Evolutionary conservation across 1,140 invertebrate species (phyloP), one percentile per base, ranked within the genome.

Genomic region (Cardiocondyla obscurior): DNA sequence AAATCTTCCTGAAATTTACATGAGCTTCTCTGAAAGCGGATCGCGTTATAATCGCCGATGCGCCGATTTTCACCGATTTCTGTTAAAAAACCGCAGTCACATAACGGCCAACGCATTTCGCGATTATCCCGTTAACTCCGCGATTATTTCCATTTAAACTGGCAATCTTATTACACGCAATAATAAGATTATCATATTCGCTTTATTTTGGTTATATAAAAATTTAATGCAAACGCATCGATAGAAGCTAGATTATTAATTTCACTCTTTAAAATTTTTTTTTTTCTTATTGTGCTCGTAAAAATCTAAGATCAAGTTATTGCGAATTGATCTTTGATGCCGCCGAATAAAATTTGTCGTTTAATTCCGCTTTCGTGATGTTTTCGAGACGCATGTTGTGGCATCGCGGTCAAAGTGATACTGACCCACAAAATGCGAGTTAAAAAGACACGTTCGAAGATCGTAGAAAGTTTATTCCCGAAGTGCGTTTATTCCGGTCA

Each of bases 1-100:
- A 67, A 42, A 84, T 88, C 82, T 87, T 84, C 39, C 74, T 87
- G 82, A 88, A 88, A 88, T 88, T 87, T 88, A 88, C 86, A 88
- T 87, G 86, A 87, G 70, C 72, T 62, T 25, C 39, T 12, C 62
- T 70, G 70, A 22, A 77, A 82, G 79, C 77, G 53, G 67, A 83
- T 86, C 70, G 67, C 22, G 65, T 87, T 46, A 77, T 87, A 86
- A 87, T 87, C 64, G 57, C 49, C 49, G 19, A 16, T 22, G 62
- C 46, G 64, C 62, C 30, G 60, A 74, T 65, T 70, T 82, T 49
- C 28, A 22, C 10, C 28, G 10, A 51, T 64, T 81, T 69, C 7
- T 1, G 12, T 39, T n/a, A 51, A 36, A 72, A 46, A 19, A 44
- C 28, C 51, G 25, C 65, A 22, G 6, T 10, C 25, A 12, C n/a